Percentiles rank a stretch among this genome's conserved stretches.
Conservation (phyloP, 1,140 invertebrate genomes). For the Drosophila nigromelanica region DNA sequence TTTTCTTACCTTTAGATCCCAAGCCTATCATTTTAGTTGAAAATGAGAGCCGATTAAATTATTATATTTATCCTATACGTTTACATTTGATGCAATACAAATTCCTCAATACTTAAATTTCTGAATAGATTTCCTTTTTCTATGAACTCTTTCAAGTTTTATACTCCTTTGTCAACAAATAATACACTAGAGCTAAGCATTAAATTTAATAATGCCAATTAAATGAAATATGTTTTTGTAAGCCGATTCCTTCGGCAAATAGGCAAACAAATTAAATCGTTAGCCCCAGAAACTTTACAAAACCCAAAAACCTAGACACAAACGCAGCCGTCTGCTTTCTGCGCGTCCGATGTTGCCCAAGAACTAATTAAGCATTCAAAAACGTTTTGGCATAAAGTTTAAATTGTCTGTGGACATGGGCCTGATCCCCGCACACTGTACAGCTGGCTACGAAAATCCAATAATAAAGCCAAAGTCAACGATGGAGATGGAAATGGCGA, state of each 20-base stretch:
- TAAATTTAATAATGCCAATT: slow-evolving; percentile 51
- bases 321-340: slow-evolving; percentile 10
- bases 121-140: too few species aligned
- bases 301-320: slow-evolving; percentile 12
- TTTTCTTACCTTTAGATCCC: too few species aligned
- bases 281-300: slow-evolving; percentile 22
- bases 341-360: slow-evolving; percentile 26
- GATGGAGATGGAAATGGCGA: background rate
- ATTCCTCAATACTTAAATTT: too few species aligned
- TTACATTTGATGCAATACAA: too few species aligned
- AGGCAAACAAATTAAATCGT: slow-evolving; percentile 61
- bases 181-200: slow-evolving; percentile 30
- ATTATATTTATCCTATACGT: too few species aligned
- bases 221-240: slow-evolving; percentile 50
- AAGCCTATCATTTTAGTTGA: too few species aligned
- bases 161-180: background rate
- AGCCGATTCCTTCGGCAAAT: slow-evolving; percentile 20
- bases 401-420: slow-evolving; percentile 60
- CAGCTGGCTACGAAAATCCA: slow-evolving; percentile 45
- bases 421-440: slow-evolving; percentile 1
- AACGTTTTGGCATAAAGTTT: slow-evolving; percentile 73
- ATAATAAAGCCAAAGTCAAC: slow-evolving; percentile 61
- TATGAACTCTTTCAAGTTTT: background rate
- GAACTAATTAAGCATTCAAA: slow-evolving; percentile 78
- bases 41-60: too few species aligned